phyloP scores from a whole-genome alignment of 2,888 invertebrate genomes.

The Dexiosoma caninum region DNA sequence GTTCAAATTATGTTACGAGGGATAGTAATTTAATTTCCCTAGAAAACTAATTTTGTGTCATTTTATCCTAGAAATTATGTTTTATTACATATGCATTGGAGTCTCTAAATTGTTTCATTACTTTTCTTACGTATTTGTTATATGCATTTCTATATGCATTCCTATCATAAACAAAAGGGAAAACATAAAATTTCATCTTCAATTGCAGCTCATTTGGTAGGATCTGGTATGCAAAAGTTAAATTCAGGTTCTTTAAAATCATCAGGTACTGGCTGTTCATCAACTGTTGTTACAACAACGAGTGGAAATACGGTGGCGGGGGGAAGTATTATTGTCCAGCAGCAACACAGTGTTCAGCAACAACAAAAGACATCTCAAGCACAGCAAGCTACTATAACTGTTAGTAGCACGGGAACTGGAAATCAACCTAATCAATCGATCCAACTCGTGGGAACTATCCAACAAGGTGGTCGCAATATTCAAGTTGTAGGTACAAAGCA shows the following conservation, averaged over 20 bases:
- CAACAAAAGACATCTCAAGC: constrained; percentile 60
- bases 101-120: too few species aligned
- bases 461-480: constrained; percentile 75
- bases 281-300: constrained; percentile 45
- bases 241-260: constrained; percentile 77
- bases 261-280: constrained; percentile 67
- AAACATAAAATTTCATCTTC: constrained; percentile 67
- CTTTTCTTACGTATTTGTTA: too few species aligned
- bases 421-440: constrained; percentile 67
- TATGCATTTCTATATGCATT: too few species aligned
- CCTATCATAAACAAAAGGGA: constrained; percentile 69
- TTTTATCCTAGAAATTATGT: too few species aligned
- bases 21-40: too few species aligned
- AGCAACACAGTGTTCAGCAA: constrained; percentile 67
- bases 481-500: constrained; percentile 77
- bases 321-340: constrained; percentile 65
- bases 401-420: constrained; percentile 50
- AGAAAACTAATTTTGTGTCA: too few species aligned
- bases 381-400: constrained; percentile 63
- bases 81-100: too few species aligned
- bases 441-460: constrained; percentile 73
- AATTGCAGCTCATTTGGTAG: constrained; percentile 80
- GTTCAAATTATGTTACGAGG: too few species aligned
- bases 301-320: constrained; percentile 66
- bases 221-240: constrained; percentile 82